Evolutionary conservation across 23 tunicate species (phyloP).

Genomic region (Ascidia mentula): DNA sequence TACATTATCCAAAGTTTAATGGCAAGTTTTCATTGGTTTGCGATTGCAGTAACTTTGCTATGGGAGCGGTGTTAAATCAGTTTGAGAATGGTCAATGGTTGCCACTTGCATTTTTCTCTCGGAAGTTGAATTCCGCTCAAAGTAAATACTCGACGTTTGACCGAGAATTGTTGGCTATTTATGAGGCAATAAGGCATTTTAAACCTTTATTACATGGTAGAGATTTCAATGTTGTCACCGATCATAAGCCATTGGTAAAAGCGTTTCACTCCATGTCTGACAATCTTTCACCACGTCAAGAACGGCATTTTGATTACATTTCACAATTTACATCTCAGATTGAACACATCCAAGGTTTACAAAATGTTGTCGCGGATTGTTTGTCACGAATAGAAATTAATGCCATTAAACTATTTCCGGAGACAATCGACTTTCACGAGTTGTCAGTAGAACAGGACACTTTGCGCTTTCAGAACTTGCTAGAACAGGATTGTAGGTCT

Average conservation of each 20-base stretch:
- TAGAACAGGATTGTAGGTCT: not conserved
- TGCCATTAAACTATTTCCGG: slow-evolving; percentile 1
- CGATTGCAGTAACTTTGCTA: not conserved
- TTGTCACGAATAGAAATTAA: slow-evolving; percentile 19
- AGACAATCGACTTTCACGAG: not conserved
- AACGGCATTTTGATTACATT: slow-evolving; percentile 18
- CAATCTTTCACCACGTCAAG: slow-evolving; percentile 15
- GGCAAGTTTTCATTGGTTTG: slow-evolving; percentile 15
- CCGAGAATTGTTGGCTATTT: slow-evolving; percentile 23
- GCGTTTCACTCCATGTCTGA: slow-evolving; percentile 10
- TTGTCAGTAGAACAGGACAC: not conserved
- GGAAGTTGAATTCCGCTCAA: not conserved
- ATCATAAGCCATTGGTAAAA: slow-evolving; percentile 18
- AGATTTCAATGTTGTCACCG: slow-evolving; percentile 7
- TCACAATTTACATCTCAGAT: slow-evolving; percentile 17
- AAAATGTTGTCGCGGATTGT: slow-evolving; percentile 3
- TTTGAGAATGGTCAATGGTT: slow-evolving; percentile 18
- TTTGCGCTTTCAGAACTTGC: not conserved
- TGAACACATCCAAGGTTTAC: slow-evolving; percentile 10
- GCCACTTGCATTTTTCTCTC: slow-evolving; percentile 12
- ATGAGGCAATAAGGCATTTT: slow-evolving; percentile 4
- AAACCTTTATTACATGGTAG: slow-evolving; percentile 5
- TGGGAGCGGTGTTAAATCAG: slow-evolving; percentile 18
- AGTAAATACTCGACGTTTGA: slow-evolving; percentile 9
- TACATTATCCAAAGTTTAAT: slow-evolving; percentile 15